phyloP scores from a whole-genome alignment of 2,113 vertebrate species.

The Spheniscus mendiculus region DNA sequence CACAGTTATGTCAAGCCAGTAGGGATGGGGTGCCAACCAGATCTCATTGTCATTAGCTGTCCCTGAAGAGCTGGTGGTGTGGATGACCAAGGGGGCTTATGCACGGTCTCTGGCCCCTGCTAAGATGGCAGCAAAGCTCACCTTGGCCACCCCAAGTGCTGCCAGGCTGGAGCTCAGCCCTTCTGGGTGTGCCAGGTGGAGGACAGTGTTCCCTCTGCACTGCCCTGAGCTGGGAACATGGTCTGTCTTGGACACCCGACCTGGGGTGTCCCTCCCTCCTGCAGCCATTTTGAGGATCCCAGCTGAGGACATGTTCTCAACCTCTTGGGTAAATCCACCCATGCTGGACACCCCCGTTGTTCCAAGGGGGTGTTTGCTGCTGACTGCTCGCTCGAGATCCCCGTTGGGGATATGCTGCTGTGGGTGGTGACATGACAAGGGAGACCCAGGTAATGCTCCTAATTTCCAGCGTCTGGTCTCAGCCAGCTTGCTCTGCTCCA shows the following conservation, averaged over 20 bases:
- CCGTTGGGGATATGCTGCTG: background rate
- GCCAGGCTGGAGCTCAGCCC: background rate
- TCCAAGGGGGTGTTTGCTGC: background rate
- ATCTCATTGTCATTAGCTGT: background rate
- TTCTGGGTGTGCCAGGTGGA: background rate
- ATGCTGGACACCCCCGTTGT: background rate
- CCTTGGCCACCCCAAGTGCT: background rate
- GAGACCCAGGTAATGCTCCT: background rate
- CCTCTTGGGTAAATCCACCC: background rate
- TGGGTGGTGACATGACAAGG: background rate
- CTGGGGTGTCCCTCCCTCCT: background rate
- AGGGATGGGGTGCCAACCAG: background rate
- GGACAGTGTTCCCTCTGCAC: background rate
- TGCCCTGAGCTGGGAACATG: background rate
- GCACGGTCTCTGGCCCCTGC: background rate
- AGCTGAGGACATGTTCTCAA: background rate
- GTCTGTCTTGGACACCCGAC: background rate
- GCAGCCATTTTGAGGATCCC: background rate
- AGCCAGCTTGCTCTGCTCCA: background rate
- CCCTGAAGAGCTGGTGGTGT: background rate
- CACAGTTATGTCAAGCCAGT: background rate
- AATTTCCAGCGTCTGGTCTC: background rate
- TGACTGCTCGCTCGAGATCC: background rate
- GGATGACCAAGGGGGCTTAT: background rate
- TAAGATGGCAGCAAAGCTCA: background rate